phyloP scores from a whole-genome alignment of 1,140 invertebrate species.

The Drosophila gunungcola region DNA sequence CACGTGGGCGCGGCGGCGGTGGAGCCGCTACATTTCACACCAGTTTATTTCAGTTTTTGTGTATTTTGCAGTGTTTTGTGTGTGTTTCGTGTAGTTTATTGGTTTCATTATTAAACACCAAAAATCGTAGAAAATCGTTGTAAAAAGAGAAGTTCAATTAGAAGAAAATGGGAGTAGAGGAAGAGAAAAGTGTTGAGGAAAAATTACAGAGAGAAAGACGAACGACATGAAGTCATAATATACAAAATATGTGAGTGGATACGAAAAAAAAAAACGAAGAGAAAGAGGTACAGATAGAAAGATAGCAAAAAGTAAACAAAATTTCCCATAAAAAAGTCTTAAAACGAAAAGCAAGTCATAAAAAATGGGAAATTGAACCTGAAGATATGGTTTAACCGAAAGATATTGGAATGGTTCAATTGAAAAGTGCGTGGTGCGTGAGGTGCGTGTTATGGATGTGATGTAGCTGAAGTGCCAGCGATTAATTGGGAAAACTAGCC shows the following conservation, averaged over 20 bases:
- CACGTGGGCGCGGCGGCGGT: constrained; percentile 57
- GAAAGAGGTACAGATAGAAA: constrained; percentile 33
- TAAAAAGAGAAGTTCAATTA: constrained; percentile 38
- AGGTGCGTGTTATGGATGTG: constrained; percentile 35
- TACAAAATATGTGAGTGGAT: constrained; percentile 30
- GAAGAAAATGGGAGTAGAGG: constrained; percentile 48
- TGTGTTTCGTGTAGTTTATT: constrained; percentile 25
- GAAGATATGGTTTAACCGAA: constrained; percentile 31
- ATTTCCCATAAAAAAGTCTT: constrained; percentile 62
- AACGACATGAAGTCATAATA: constrained; percentile 66
- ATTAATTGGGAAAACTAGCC: constrained; percentile 22
- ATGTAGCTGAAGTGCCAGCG: constrained; percentile 34
- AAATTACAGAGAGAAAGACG: constrained; percentile 69
- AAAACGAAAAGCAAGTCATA: constrained; percentile 66
- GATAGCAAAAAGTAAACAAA: constrained; percentile 45
- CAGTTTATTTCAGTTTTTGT: constrained; percentile 5
- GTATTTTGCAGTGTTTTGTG: constrained; percentile 20
- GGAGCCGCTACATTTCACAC: constrained; percentile 27
- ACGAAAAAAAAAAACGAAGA: constrained; percentile 22
- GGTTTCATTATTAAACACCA: constrained; percentile 27
- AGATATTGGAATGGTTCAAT: constrained; percentile 24
- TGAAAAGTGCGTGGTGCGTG: constrained; percentile 35
- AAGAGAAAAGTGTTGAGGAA: constrained; percentile 75
- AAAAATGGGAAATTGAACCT: constrained; percentile 28
- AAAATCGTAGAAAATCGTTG: constrained; percentile 50